Percentiles rank a stretch among this genome's conserved stretches.
Evolutionary conservation across 2,888 invertebrate genomes (phyloP).

Genomic region (Lasiommata megera): DNA sequence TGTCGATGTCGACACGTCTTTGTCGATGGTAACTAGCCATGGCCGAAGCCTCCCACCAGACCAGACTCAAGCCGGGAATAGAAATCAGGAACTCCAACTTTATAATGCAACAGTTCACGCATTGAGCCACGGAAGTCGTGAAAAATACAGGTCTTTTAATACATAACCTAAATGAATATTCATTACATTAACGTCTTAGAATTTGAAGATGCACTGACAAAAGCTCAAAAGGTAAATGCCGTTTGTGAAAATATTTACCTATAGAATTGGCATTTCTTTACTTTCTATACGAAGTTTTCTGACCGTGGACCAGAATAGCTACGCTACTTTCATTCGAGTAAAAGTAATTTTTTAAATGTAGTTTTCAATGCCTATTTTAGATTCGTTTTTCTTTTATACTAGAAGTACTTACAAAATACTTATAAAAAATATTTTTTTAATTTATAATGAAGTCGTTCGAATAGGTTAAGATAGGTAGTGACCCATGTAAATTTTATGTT

Average conservation of each 20-base stretch:
- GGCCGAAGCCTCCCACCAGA: too few relatives aligned
- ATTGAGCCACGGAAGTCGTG: too few relatives aligned
- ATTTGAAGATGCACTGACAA: constrained; percentile 20
- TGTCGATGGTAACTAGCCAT: too few relatives aligned
- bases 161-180: constrained; percentile 6
- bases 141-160: neutral
- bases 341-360: constrained; percentile 4
- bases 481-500: too few relatives aligned
- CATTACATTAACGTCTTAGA: constrained; percentile 17
- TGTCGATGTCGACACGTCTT: too few relatives aligned
- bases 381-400: neutral
- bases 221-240: constrained; percentile 2
- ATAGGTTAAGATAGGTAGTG: too few relatives aligned
- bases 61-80: too few relatives aligned
- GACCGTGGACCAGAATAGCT: neutral
- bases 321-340: constrained; percentile 12
- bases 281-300: constrained; percentile 7
- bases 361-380: neutral
- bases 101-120: too few relatives aligned
- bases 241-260: constrained; percentile 21
- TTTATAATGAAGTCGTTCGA: too few relatives aligned
- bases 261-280: constrained; percentile 10
- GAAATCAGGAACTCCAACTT: too few relatives aligned
- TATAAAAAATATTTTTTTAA: too few relatives aligned
- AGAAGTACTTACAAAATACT: too few relatives aligned